Percentiles rank a stretch among this genome's conserved stretches.
These are phyloP conservation scores for Leptestheria dahalacensis DNA, from an alignment of 1,140 invertebrate species.

Conservation along the genomic window DNA sequence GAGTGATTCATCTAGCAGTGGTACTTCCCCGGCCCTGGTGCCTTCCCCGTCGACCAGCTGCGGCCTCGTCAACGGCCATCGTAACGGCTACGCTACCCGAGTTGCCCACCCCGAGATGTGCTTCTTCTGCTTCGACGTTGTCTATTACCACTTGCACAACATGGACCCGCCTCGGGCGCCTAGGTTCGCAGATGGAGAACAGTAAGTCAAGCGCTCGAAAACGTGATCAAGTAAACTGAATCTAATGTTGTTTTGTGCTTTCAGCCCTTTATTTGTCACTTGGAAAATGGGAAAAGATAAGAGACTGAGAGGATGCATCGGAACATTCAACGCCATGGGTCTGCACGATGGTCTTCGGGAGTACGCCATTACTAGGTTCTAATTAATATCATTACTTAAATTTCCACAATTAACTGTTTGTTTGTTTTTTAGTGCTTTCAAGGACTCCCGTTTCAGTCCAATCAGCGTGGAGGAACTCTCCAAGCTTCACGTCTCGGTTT, in stretches of 20 bases:
- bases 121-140: slow-evolving; percentile 94
- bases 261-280: slow-evolving; percentile 93
- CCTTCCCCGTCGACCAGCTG: not conserved
- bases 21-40: not conserved
- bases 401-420: not conserved
- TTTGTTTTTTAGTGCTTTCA: slow-evolving; percentile 11
- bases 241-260: slow-evolving; percentile 30
- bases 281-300: slow-evolving; percentile 93
- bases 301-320: slow-evolving; percentile 82
- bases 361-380: slow-evolving; percentile 88
- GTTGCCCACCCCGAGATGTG: slow-evolving; percentile 90
- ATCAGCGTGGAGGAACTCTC: slow-evolving; percentile 87
- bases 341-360: slow-evolving; percentile 83
- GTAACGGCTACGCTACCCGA: slow-evolving; percentile 34
- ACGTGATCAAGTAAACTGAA: slow-evolving; percentile 6
- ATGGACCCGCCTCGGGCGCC: slow-evolving; percentile 75
- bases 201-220: slow-evolving; percentile 61
- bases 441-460: slow-evolving; percentile 59
- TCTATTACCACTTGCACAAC: slow-evolving; percentile 83
- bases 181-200: slow-evolving; percentile 84
- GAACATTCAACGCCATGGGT: slow-evolving; percentile 88
- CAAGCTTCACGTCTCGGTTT: slow-evolving; percentile 87
- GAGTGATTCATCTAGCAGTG: not conserved
- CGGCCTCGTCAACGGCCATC: not conserved
- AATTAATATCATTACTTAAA: slow-evolving; percentile 27